A percentile compares a stretch with the other conserved stretches of the same genome.
Evolutionary conservation across 1,140 invertebrate species (phyloP).

Genomic region (Andricus grossulariae): DNA sequence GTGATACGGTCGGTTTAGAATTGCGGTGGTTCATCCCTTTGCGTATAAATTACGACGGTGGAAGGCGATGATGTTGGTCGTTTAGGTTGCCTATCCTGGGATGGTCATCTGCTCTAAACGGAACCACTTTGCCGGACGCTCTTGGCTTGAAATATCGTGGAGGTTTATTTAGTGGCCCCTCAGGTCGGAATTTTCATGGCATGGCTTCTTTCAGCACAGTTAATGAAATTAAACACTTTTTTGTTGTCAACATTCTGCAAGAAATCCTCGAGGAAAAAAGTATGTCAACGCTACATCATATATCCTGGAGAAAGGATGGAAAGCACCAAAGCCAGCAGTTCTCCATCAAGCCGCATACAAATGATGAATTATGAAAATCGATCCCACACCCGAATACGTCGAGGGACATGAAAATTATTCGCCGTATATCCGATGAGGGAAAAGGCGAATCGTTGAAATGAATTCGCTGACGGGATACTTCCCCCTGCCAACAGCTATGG

Average conservation of each 20-base stretch:
- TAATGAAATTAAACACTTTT: constrained; percentile 20
- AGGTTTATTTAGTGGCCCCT: constrained; percentile 46
- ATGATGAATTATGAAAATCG: constrained; percentile 76
- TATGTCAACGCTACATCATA: not conserved
- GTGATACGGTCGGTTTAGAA: constrained; percentile 19
- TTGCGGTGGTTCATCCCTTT: constrained; percentile 35
- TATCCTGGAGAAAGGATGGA: constrained; percentile 4
- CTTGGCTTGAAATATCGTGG: constrained; percentile 36
- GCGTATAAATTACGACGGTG: constrained; percentile 44
- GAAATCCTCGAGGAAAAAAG: constrained; percentile 10
- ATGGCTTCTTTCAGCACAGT: not conserved
- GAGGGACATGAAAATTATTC: constrained; percentile 55
- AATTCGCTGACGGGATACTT: constrained; percentile 51
- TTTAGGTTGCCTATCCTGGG: constrained; percentile 30
- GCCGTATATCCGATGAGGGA: constrained; percentile 39
- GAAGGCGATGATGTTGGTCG: constrained; percentile 44
- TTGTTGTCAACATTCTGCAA: constrained; percentile 7
- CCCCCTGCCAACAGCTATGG: constrained; percentile 42
- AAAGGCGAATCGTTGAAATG: constrained; percentile 51
- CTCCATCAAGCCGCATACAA: constrained; percentile 72
- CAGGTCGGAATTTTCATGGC: constrained; percentile 18
- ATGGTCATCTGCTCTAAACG: constrained; percentile 44
- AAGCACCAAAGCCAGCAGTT: constrained; percentile 43
- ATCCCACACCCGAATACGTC: constrained; percentile 51
- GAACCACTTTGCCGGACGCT: constrained; percentile 46